Evolutionary conservation across 1,140 invertebrate species (phyloP).

Genomic region (Dendroctonus ponderosae): DNA sequence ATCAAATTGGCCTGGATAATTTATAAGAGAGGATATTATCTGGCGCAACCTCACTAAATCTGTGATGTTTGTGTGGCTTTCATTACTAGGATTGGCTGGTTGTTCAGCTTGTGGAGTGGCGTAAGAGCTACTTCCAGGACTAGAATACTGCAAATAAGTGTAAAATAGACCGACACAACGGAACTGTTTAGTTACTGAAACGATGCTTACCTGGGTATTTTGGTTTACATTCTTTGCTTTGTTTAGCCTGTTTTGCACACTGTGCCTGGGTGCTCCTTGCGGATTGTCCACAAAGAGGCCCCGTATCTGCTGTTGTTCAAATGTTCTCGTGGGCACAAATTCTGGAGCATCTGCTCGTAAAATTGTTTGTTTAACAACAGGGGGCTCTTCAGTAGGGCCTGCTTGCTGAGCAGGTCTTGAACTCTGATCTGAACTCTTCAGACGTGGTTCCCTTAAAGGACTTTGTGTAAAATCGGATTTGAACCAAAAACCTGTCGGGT

Average conservation of each 20-base stretch:
- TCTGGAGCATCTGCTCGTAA: slow-evolving; percentile 36
- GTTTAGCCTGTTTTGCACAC: slow-evolving; percentile 29
- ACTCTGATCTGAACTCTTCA: not conserved
- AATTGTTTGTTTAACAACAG: slow-evolving; percentile 18
- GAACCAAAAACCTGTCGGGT: slow-evolving; percentile 4
- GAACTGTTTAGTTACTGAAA: not conserved
- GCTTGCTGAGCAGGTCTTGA: not conserved
- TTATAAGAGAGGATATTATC: slow-evolving; percentile 43
- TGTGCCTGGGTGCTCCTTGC: not conserved
- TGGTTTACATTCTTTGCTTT: slow-evolving; percentile 18
- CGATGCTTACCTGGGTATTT: slow-evolving; percentile 7
- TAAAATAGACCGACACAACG: not conserved
- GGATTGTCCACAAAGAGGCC: too few species aligned
- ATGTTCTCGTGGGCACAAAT: slow-evolving; percentile 25
- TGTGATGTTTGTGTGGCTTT: not conserved
- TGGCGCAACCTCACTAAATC: slow-evolving; percentile 39
- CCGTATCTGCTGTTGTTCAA: not conserved
- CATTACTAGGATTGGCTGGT: not conserved
- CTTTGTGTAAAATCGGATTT: not conserved
- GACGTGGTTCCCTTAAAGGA: slow-evolving; percentile 4
- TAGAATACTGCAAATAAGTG: not conserved
- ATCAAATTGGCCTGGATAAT: slow-evolving; percentile 49
- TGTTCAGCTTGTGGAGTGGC: not conserved
- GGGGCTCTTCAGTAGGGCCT: not conserved
- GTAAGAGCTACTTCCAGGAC: not conserved